These are phyloP conservation scores for Amaurobius ferox DNA, from an alignment of 2,888 invertebrate species.

Conservation along the genomic window DNA sequence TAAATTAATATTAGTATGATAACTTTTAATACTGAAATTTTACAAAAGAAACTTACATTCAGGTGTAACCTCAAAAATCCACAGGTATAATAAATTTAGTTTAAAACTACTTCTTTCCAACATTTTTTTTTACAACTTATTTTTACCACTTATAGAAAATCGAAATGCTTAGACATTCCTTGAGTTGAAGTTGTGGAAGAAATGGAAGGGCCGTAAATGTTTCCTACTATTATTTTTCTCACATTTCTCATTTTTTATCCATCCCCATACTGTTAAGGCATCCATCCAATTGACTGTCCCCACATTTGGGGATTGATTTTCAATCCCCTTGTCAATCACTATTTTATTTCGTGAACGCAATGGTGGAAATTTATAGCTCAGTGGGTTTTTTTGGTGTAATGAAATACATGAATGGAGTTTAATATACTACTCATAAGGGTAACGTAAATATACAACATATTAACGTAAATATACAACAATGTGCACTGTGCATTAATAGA, in stretches of 20 bases:
- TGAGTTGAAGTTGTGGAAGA: not conserved
- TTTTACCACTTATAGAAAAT: conserved; percentile 1
- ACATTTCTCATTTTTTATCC: not conserved
- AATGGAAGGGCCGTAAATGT: not conserved
- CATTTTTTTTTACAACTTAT: not conserved
- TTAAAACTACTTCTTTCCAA: not conserved
- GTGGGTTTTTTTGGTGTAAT: not conserved
- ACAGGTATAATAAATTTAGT: not conserved
- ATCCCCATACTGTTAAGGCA: not conserved
- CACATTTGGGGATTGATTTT: conserved; percentile 60
- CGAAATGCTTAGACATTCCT: conserved; percentile 2
- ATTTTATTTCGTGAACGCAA: not conserved
- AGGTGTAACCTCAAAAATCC: too few species aligned
- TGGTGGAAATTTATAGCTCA: not conserved
- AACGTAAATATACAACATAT: too few species aligned
- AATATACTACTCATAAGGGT: too few species aligned
- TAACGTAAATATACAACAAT: too few species aligned
- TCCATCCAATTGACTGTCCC: conserved; percentile 64
- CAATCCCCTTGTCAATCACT: not conserved
- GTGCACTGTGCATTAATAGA: too few species aligned
- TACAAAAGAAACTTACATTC: too few species aligned
- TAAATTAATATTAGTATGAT: too few species aligned
- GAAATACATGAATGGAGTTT: too few species aligned
- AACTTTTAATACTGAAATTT: too few species aligned
- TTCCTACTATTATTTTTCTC: not conserved